Base-by-base conservation (phyloP, 1,140 invertebrate genomes). In the Pteromalus puparum region DNA sequence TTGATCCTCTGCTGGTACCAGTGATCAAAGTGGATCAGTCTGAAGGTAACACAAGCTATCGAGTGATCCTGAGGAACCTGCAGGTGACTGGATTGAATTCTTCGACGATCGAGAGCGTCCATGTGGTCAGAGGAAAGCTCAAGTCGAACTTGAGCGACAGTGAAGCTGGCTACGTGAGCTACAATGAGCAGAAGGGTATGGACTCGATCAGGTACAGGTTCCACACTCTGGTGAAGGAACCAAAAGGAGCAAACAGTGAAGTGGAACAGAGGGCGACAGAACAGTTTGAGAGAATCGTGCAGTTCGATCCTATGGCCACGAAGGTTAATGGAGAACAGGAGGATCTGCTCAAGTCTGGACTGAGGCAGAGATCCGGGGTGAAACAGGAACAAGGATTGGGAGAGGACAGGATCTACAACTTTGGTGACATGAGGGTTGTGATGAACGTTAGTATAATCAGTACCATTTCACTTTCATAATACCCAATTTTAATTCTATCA, bases 11-110 rank as follows among this genome's bases (percentile, higher is more conserved):
- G 28, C 83, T 81, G 21, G 89, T 93, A 1, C 92, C 92, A 0
- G 81, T 92, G 28, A 87, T 93, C 21, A 93, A 93, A 76, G 89
- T 93, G 38, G 92, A 93, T 79, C 92, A 92, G 28, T 90, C 91
- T 2, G 91, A 93, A 78, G 91, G 90, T 7, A 87, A 92, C 81
- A 91, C 88, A n/a, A 92, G 82, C 82, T 93, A 93, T 78, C 89
- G 91, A 7, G 90, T 92, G 26, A 88, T 92, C 2, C 84, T 93
- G 28, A 86, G 85, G 5, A 88, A 92, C 65, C 87, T 93, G 18
- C 89, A 91, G 84, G 89, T 93, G n/a, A 42, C n/a, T 2, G 92
- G 92, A 7, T 84, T 93, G 18, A 93, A 93, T 70, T 65, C 79
- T 2, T 93, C 92, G 1, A 88, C 82, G 2, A 46, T 93, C 73